Conservation (phyloP, 1,140 invertebrate species). For the Tetragnatha versicolor region DNA sequence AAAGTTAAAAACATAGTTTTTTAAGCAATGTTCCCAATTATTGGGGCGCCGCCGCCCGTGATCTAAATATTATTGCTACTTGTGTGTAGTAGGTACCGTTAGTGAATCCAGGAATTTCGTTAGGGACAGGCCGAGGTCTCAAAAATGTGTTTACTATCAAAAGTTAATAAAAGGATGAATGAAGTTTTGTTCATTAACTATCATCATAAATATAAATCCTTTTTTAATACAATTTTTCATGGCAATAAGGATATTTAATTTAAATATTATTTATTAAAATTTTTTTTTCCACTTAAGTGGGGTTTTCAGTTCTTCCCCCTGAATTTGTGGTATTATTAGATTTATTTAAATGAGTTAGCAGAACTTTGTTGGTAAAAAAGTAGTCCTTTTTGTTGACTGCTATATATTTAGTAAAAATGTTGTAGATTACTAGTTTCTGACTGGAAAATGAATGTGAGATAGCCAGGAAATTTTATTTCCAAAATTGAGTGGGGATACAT, state of each 20-base stretch:
- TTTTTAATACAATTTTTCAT: neutral
- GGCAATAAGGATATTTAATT: neutral
- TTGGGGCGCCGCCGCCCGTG: too few relatives aligned
- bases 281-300: neutral
- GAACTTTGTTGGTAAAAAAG: neutral
- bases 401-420: too few relatives aligned
- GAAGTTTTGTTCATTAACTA: neutral
- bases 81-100: neutral
- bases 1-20: too few relatives aligned
- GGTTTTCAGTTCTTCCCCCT: neutral
- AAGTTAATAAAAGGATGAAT: neutral
- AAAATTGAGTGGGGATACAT: too few relatives aligned
- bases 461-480: too few relatives aligned
- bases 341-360: neutral
- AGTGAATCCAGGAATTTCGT: neutral
- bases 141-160: neutral
- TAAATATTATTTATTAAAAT: neutral
- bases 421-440: too few relatives aligned
- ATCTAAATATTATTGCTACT: neutral
- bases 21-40: too few relatives aligned
- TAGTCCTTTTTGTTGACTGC: slow-evolving; percentile 33
- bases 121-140: neutral
- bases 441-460: too few relatives aligned
- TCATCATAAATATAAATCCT: neutral
- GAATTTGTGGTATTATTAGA: neutral